Percentiles rank a stretch among this genome's conserved stretches.
Conservation (phyloP, 1,140 invertebrate species). For the Nebria ingens region DNA sequence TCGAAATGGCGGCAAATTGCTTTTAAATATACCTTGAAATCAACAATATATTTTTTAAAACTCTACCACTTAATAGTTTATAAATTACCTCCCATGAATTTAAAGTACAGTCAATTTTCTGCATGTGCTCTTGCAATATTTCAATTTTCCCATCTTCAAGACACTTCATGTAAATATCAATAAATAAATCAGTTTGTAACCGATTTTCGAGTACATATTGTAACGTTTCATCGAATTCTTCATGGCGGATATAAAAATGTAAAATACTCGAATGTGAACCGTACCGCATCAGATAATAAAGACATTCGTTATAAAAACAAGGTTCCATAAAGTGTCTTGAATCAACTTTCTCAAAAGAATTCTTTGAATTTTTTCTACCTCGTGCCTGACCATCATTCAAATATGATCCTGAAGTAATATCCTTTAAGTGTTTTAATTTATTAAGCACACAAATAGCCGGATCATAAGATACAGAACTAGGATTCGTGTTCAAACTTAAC, state of each 20-base stretch:
- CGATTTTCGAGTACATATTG: slow-evolving; percentile 51
- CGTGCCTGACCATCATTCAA: slow-evolving; percentile 20
- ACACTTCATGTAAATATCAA: slow-evolving; percentile 58
- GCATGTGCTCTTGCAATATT: slow-evolving; percentile 48
- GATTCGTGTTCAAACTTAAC: slow-evolving; percentile 16
- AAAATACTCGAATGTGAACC: slow-evolving; percentile 56
- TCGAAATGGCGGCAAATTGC: slow-evolving; percentile 55
- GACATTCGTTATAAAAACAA: slow-evolving; percentile 57
- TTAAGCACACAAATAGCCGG: slow-evolving; percentile 35
- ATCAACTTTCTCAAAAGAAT: slow-evolving; percentile 17
- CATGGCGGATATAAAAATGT: slow-evolving; percentile 56
- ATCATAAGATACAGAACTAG: slow-evolving; percentile 14
- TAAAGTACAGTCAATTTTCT: slow-evolving; percentile 47
- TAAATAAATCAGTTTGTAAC: slow-evolving; percentile 54
- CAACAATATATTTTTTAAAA: slow-evolving; percentile 12
- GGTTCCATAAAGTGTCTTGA: slow-evolving; percentile 30
- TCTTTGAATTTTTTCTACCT: slow-evolving; percentile 11
- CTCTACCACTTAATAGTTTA: slow-evolving; percentile 6
- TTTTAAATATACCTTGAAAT: slow-evolving; percentile 46
- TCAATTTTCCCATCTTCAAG: slow-evolving; percentile 49
- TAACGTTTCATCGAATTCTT: slow-evolving; percentile 47
- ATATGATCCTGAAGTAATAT: slow-evolving; percentile 33
- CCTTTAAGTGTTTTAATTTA: slow-evolving; percentile 35
- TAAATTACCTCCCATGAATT: slow-evolving; percentile 52
- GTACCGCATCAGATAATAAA: slow-evolving; percentile 61